Conservation (phyloP, 2,888 invertebrate species). For the Pollenia griseotomentosa region DNA sequence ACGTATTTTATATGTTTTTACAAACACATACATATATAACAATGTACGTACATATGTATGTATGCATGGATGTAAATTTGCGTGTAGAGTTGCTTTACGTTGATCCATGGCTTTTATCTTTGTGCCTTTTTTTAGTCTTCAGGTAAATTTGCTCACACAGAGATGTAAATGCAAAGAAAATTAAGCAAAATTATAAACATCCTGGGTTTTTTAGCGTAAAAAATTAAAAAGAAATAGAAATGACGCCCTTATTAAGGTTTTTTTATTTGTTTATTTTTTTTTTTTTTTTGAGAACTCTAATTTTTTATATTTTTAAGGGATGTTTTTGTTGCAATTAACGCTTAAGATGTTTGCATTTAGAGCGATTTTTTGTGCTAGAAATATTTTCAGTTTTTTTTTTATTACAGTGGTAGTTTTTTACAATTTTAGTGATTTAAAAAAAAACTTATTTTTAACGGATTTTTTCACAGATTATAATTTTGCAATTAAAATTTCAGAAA, state of each 20-base stretch:
- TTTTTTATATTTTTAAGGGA: conserved; percentile 36
- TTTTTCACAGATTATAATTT: conserved; percentile 26
- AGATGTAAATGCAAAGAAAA: conserved; percentile 22
- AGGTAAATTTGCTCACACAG: conserved; percentile 38
- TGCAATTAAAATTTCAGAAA: neutral
- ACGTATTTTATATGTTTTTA: no score
- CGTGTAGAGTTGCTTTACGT: neutral
- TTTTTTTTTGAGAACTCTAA: conserved; percentile 20
- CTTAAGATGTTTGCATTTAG: conserved; percentile 38
- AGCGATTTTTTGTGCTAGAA: conserved; percentile 19
- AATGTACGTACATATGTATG: neutral
- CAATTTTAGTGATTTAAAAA: conserved; percentile 6
- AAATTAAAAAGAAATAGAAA: conserved; percentile 10
- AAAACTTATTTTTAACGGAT: conserved; percentile 12
- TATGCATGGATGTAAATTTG: neutral
- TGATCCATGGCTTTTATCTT: neutral
- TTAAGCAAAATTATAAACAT: neutral
- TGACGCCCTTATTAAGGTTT: conserved; percentile 12
- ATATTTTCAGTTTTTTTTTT: neutral
- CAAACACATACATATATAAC: no score
- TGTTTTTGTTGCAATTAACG: conserved; percentile 6
- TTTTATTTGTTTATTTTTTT: conserved; percentile 7
- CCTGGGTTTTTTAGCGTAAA: neutral
- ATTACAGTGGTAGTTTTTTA: conserved; percentile 47
- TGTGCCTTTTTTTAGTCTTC: conserved; percentile 2